Evolutionary conservation across 2,113 vertebrate species (phyloP).

Genomic region (Chascanopsetta lugubris): DNA sequence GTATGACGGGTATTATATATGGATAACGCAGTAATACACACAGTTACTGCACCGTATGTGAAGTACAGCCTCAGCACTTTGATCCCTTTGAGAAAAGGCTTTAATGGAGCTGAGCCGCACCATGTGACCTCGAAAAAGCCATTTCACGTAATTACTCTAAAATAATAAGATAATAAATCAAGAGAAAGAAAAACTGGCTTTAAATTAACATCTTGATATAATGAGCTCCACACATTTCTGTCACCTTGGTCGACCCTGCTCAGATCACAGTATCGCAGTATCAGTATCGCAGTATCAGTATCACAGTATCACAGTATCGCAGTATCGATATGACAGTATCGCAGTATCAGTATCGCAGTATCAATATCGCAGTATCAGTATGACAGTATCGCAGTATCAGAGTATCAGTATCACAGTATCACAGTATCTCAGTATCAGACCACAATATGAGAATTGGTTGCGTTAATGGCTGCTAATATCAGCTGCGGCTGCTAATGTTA

Average conservation of each 20-base stretch:
- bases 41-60: not conserved
- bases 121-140: constrained; percentile 18
- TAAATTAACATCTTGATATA: constrained; percentile 9
- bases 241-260: not conserved
- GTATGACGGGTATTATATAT: not conserved
- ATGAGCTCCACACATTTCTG: not conserved
- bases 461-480: too few relatives aligned
- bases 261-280: too few relatives aligned
- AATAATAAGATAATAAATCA: constrained; percentile 29
- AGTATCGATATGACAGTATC: too few relatives aligned
- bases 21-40: not conserved
- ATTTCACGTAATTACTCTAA: constrained; percentile 10
- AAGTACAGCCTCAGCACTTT: not conserved
- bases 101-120: not conserved
- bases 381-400: too few relatives aligned
- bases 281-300: too few relatives aligned
- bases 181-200: not conserved
- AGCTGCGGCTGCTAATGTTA: too few relatives aligned
- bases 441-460: too few relatives aligned
- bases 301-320: too few relatives aligned
- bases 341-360: too few relatives aligned
- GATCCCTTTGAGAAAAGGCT: not conserved
- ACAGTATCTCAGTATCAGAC: too few relatives aligned
- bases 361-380: too few relatives aligned
- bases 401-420: too few relatives aligned